A percentile compares a stretch with the other conserved stretches of the same genome.
Evolutionary conservation across 2,797 vertebrate species (phyloP).

Genomic region (Enteromius afrohamiltoni): DNA sequence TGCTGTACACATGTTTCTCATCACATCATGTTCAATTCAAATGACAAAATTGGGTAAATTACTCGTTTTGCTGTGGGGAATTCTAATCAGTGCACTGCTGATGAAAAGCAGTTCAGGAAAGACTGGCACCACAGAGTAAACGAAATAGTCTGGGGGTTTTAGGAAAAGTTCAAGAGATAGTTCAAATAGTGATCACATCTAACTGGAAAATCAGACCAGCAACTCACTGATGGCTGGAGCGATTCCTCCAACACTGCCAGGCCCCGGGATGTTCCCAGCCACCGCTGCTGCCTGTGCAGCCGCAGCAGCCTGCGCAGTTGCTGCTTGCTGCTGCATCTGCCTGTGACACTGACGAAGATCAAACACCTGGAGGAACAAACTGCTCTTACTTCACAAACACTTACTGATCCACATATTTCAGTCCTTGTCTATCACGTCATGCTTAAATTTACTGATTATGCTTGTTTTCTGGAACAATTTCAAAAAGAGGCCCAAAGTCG

Average conservation of each 20-base stretch:
- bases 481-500: not conserved
- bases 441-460: not conserved
- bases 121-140: not conserved
- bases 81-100: not conserved
- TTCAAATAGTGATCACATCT: not conserved
- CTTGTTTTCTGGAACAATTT: not conserved
- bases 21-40: not conserved
- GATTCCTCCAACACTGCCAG: slow-evolving; percentile 66
- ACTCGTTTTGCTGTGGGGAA: not conserved
- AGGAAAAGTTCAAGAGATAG: not conserved
- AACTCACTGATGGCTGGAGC: slow-evolving; percentile 71
- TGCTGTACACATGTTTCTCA: not conserved
- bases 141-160: not conserved
- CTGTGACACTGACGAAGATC: slow-evolving; percentile 80
- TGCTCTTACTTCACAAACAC: not conserved
- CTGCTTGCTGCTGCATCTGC: slow-evolving; percentile 84
- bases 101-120: not conserved
- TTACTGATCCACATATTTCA: not conserved
- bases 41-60: not conserved
- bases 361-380: slow-evolving; percentile 69
- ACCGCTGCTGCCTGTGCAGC: slow-evolving; percentile 72
- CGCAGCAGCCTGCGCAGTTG: slow-evolving; percentile 73
- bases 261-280: slow-evolving; percentile 73
- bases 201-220: not conserved
- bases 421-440: not conserved